These are phyloP conservation scores for Candoia aspera DNA, from an alignment of 2,113 vertebrate genomes.

Conservation along the genomic window DNA sequence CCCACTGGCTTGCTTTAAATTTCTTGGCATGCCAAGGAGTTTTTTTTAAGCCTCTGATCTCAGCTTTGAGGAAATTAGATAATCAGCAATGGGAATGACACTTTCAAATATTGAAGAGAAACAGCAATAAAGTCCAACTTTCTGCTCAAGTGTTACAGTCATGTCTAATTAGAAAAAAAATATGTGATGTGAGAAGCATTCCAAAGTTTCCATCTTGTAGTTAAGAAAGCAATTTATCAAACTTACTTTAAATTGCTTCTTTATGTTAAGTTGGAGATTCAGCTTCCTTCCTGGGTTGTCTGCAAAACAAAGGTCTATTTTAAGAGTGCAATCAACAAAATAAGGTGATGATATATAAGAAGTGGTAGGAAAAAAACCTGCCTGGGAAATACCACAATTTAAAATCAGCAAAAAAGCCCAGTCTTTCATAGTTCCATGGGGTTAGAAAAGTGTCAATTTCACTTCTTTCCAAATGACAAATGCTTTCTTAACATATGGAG, in stretches of 20 bases:
- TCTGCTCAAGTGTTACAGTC: not conserved
- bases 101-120: not conserved
- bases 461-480: constrained; percentile 58
- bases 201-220: not conserved
- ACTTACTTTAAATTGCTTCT: constrained; percentile 36
- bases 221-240: constrained; percentile 26
- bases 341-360: constrained; percentile 58
- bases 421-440: constrained; percentile 20
- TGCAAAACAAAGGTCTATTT: constrained; percentile 52
- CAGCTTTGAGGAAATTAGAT: not conserved
- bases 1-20: not conserved
- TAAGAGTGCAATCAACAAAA: constrained; percentile 63
- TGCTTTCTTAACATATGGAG: constrained; percentile 50
- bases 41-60: not conserved
- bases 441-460: constrained; percentile 8
- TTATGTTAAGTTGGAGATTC: not conserved
- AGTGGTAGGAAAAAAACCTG: constrained; percentile 60
- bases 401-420: constrained; percentile 62
- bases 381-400: constrained; percentile 43
- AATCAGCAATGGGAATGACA: not conserved
- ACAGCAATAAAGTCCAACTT: not conserved
- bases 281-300: not conserved
- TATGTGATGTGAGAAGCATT: constrained; percentile 19
- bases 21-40: not conserved
- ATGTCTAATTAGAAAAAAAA: constrained; percentile 15